Percentiles rank a stretch among this genome's conserved stretches.
Evolutionary conservation across 2,888 invertebrate genomes (phyloP).

Genomic region (Galeopsomyia nigrocyanea): DNA sequence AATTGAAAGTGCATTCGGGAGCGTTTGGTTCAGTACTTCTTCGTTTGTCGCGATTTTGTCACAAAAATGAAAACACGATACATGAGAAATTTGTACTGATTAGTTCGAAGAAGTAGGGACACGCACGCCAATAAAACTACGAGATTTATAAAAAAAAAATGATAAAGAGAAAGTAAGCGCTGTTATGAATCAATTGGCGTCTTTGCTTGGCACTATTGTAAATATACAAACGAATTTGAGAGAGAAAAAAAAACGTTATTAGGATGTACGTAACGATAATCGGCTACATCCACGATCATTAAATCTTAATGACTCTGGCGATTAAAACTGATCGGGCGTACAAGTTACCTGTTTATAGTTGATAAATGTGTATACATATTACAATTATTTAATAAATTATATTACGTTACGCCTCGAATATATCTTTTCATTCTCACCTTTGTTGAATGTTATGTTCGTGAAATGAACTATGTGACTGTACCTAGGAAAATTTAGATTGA

Average conservation of each 20-base stretch:
- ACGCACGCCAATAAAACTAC: slow-evolving; percentile 4
- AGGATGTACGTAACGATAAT: slow-evolving; percentile 26
- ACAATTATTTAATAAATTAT: slow-evolving; percentile 49
- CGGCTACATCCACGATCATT: slow-evolving; percentile 23
- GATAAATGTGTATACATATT: slow-evolving; percentile 40
- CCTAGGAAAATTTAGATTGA: too few relatives aligned
- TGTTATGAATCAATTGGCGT: slow-evolving; percentile 32
- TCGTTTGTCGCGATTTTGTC: slow-evolving; percentile 12
- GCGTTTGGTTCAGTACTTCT: slow-evolving; percentile 26
- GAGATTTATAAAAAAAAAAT: not conserved
- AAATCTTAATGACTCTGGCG: slow-evolving; percentile 27
- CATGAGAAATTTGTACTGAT: slow-evolving; percentile 27
- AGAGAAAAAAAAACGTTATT: slow-evolving; percentile 22
- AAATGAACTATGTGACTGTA: too few relatives aligned
- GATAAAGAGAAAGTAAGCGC: slow-evolving; percentile 12
- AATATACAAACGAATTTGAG: slow-evolving; percentile 42
- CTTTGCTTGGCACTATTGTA: slow-evolving; percentile 39
- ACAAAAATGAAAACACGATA: slow-evolving; percentile 5
- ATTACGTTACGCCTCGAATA: slow-evolving; percentile 41
- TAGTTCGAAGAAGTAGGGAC: slow-evolving; percentile 32
- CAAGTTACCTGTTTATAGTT: slow-evolving; percentile 42
- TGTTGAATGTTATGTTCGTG: too few relatives aligned
- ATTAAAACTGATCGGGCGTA: slow-evolving; percentile 23
- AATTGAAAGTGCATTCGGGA: slow-evolving; percentile 22
- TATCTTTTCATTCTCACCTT: slow-evolving; percentile 21